Evolutionary conservation across 2,113 vertebrate genomes (phyloP), one percentile per base, ranked within the genome.

Genomic region (Meriones unguiculatus): DNA sequence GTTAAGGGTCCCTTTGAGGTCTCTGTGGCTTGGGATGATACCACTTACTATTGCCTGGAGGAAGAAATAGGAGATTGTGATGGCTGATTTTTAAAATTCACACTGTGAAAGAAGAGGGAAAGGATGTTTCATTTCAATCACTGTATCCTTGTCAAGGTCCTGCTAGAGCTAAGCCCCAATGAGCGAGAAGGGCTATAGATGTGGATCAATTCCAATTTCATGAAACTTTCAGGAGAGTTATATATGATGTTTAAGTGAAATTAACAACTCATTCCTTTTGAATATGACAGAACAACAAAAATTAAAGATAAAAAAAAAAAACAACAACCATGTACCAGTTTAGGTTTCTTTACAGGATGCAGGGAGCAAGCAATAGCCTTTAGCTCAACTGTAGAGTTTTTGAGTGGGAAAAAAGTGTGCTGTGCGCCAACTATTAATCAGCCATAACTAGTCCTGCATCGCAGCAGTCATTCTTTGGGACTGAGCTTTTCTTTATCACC

Each of bases 401-500:
- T 70, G 32, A 70, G 41, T 78, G 59, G 5, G 78, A 85, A 80
- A 13, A 89, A 67, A 76, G n/a, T 72, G 41, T 72, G 25, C 3
- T 50, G 14, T 54, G 17, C 67, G 32, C 22, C 24, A 80, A 59
- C 3, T 28, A 72, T 41, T 64, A 25, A 76, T 25, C 5, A 64
- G 11, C 11, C 73, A 35, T 72, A 10, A 64, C 1, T 11, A 90
- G 75, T 50, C 11, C n/a, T 93, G 50, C 24, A 52, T 50, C 73
- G 59, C 0, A 0, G 86, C 50, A n/a, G 0, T 90, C 57, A 38
- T 24, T 67, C 11, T 81, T 81, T 92, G 54, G 96, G 78, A 54
- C 64, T 97, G 72, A 57, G 67, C 1, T 54, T 72, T 70, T 75
- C 78, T 75, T 95, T 52, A 20, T 57, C 93, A 86, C 65, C 77